Conservation (phyloP, 1,140 invertebrate genomes). For the Temnothorax longispinosus region DNA sequence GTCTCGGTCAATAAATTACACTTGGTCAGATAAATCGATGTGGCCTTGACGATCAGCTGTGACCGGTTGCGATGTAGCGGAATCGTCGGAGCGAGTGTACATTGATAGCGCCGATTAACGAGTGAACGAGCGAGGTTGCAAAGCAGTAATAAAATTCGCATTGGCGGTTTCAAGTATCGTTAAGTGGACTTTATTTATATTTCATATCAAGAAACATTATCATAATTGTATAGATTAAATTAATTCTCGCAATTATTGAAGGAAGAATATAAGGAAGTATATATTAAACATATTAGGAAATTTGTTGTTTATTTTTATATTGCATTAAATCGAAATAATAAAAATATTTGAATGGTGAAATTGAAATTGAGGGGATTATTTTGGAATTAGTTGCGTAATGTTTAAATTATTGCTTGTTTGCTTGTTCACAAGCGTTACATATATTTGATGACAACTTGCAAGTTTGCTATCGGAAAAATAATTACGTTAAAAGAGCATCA, state of each 20-base stretch:
- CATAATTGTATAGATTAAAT: not conserved
- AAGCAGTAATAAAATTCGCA: not conserved
- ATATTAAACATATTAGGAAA: not conserved
- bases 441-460: not conserved
- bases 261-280: not conserved
- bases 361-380: not conserved
- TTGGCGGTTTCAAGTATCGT: not conserved
- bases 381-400: not conserved
- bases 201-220: not conserved
- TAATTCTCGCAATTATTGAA: not conserved
- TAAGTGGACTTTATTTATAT: not conserved
- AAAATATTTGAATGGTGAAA: not conserved
- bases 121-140: not conserved
- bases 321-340: not conserved
- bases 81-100: not conserved
- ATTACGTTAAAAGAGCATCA: not conserved
- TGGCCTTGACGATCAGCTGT: not conserved
- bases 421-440: not conserved
- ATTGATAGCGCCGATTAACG: not conserved
- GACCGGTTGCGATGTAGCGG: not conserved
- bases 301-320: not conserved
- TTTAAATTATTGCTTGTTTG: not conserved
- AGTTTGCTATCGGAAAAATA: not conserved
- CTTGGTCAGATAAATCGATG: not conserved
- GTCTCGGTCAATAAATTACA: not conserved